These are phyloP conservation scores for Epinephelus coioides DNA, from an alignment of 2,797 vertebrate species.

Conservation along the genomic window DNA sequence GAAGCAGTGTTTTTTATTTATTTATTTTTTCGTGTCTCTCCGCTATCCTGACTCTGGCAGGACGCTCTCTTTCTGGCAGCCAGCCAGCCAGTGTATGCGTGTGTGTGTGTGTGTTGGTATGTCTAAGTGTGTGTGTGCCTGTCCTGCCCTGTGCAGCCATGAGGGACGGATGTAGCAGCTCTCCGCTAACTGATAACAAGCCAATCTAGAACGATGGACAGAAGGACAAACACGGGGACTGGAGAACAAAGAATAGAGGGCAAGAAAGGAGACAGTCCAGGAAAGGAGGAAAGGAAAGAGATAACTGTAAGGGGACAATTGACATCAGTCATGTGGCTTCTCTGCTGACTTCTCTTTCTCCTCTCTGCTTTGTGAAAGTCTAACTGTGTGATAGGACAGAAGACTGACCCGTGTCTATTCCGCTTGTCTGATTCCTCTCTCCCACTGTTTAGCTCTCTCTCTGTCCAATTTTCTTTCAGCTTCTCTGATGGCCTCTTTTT, in stretches of 20 bases:
- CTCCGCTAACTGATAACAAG: constrained; percentile 66
- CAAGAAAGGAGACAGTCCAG: constrained; percentile 28
- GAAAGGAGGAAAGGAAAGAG: constrained; percentile 20
- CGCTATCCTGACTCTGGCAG: constrained; percentile 30
- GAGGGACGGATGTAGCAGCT: constrained; percentile 50
- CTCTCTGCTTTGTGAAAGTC: constrained; percentile 40
- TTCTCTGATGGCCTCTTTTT: constrained; percentile 43
- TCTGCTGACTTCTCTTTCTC: constrained; percentile 25
- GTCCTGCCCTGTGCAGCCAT: constrained; percentile 37
- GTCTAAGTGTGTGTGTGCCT: constrained; percentile 2
- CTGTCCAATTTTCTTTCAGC: constrained; percentile 68
- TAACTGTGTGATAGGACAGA: constrained; percentile 43
- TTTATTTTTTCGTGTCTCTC: background rate
- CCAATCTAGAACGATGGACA: constrained; percentile 55
- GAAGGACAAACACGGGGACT: constrained; percentile 51
- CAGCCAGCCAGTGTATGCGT: constrained; percentile 26
- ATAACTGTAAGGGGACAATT: constrained; percentile 49
- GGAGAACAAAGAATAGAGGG: constrained; percentile 47
- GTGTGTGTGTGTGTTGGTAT: background rate
- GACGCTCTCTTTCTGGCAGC: constrained; percentile 39
- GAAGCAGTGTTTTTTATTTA: constrained; percentile 30
- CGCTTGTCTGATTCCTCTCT: constrained; percentile 60
- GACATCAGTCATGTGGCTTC: constrained; percentile 31
- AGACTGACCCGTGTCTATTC: constrained; percentile 63
- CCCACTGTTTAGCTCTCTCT: constrained; percentile 45